Percentiles rank a stretch among this genome's conserved stretches.
Evolutionary conservation across 2,113 vertebrate genomes (phyloP).

Genomic region (Pao palembangensis): DNA sequence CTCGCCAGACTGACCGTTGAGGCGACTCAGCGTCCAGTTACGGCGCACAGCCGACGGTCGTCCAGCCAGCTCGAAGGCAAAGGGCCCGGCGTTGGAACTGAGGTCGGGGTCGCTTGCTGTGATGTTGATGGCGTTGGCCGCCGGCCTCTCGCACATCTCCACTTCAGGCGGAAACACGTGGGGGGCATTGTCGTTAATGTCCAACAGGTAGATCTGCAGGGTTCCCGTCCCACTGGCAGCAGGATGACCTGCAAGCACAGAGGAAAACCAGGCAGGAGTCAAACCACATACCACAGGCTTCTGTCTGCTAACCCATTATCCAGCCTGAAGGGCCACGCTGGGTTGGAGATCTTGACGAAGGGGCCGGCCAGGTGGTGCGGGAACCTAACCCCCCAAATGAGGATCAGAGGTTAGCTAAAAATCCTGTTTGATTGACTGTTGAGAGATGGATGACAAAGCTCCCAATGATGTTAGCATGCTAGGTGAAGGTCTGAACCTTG

Average conservation of each 20-base stretch:
- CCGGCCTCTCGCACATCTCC: conserved; percentile 88
- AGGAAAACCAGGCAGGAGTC: no score
- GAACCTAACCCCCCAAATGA: no score
- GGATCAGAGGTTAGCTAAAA: no score
- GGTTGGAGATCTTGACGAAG: no score
- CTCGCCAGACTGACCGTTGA: conserved; percentile 77
- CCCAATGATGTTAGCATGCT: no score
- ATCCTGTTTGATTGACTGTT: no score
- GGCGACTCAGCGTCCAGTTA: conserved; percentile 91
- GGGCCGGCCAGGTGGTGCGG: no score
- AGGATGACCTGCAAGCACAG: conserved; percentile 77
- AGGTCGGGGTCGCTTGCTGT: conserved; percentile 91
- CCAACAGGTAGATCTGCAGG: conserved; percentile 89
- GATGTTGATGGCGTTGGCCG: conserved; percentile 91
- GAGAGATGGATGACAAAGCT: no score
- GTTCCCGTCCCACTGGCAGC: conserved; percentile 92
- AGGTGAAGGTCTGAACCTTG: no score
- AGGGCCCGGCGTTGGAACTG: conserved; percentile 88
- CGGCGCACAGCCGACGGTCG: conserved; percentile 82
- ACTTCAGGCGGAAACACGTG: conserved; percentile 89
- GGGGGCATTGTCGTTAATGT: conserved; percentile 96
- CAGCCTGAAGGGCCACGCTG: no score
- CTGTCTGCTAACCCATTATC: background rate
- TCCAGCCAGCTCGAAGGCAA: conserved; percentile 88
- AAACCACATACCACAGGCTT: background rate